Evolutionary conservation across 2,888 invertebrate species (phyloP), one percentile per base, ranked within the genome.

Genomic region (Magallana nippona): DNA sequence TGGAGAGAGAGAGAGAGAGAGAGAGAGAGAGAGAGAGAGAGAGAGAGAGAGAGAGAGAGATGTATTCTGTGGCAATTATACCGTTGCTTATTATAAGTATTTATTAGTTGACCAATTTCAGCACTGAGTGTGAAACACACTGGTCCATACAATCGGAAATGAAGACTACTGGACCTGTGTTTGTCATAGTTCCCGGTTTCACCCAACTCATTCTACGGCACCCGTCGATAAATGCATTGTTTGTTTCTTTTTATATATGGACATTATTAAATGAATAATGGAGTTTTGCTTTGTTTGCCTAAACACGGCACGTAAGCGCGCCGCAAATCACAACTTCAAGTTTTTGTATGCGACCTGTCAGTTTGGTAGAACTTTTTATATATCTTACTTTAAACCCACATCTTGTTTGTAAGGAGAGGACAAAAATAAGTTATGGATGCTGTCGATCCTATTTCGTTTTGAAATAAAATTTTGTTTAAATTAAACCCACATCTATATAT

Each of bases 251-350:
- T 22, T 71, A 27, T 22, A 22, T 13, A 22, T 27, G 13, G 22
- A 27, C 71, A 71, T 71, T 71, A 71, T 71, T 71, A 71, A 71
- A 71, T 13, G 27, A 27, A 71, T 71, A 71, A 71, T 71, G 71
- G 32, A 32, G 71, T 71, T 71, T 60, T 71, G 71, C 22, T 71
- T 71, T 71, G 71, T 71, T 71, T 71, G 71, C 22, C 71, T 15
- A 27, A 27, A 27, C 27, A 71, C 13, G 27, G 32, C 27, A 71
- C 71, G 32, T 27, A 71, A 15, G 22, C 32, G 15, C 27, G 13
- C 0, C 13, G 13, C 71, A 19, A 13, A 27, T 32, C 22, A 63
- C 10, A 27, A 44, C 44, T 44, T 44, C 44, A 8, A 8, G 44
- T 44, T 44, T 44, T 44, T 44, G 44, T 44, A 5, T 44, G 8